Evolutionary conservation across 2,888 invertebrate species (phyloP).

Genomic region (Ophioninae sp.): DNA sequence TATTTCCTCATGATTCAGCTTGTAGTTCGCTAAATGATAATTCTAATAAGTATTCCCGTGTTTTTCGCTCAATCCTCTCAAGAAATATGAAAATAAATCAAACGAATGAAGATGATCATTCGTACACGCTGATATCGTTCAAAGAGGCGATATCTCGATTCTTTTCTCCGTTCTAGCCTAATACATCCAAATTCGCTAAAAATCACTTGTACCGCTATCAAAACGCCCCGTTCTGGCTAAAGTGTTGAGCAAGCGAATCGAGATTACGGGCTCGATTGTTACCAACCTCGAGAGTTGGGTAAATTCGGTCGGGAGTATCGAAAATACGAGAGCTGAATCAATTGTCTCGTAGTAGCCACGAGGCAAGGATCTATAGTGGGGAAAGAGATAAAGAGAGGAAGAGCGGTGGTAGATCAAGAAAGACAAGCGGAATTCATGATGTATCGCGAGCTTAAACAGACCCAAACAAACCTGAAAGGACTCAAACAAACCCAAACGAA

Average conservation of each 20-base stretch:
- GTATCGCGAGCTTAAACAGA: slow-evolving; percentile 40
- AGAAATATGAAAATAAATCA: no score
- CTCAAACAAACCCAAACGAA: no score
- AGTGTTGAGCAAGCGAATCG: slow-evolving; percentile 33
- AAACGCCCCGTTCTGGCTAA: neutral
- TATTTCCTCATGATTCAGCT: no score
- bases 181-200: neutral
- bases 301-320: slow-evolving; percentile 13
- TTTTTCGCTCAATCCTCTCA: no score
- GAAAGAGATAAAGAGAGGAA: neutral
- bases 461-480: slow-evolving; percentile 15
- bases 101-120: no score
- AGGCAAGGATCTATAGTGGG: neutral
- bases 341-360: slow-evolving; percentile 28
- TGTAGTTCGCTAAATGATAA: no score
- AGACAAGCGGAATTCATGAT: slow-evolving; percentile 16
- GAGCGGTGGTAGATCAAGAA: neutral
- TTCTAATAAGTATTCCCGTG: no score
- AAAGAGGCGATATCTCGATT: neutral
- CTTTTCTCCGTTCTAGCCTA: neutral
- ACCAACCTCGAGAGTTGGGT: neutral
- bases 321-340: slow-evolving; percentile 38
- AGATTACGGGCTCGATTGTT: slow-evolving; percentile 12
- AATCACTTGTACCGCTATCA: neutral
- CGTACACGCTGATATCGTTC: neutral